phyloP scores from a whole-genome alignment of 1,140 invertebrate species.

The Idris sp. region DNA sequence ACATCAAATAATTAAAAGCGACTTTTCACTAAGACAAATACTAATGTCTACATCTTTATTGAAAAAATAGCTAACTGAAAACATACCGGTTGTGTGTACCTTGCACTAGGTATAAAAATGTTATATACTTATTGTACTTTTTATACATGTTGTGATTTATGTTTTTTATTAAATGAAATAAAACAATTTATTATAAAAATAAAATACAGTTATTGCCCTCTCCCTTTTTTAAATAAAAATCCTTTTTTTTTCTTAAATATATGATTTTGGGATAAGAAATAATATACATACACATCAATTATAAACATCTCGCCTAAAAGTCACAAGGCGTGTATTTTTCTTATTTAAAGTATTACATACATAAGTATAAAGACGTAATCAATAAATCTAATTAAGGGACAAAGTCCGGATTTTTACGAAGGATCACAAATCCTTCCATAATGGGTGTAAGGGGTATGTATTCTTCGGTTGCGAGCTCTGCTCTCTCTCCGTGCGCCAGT shows the following conservation, averaged over 20 bases:
- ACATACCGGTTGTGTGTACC: slow-evolving; percentile 1
- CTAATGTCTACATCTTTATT: neutral
- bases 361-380: slow-evolving; percentile 41
- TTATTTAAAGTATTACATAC: slow-evolving; percentile 57
- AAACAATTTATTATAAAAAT: slow-evolving; percentile 22
- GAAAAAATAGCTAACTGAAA: too few species aligned
- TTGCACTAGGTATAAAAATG: slow-evolving; percentile 19
- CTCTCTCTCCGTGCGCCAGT: slow-evolving; percentile 96
- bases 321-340: slow-evolving; percentile 27
- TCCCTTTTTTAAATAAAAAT: too few species aligned
- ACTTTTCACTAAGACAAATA: neutral
- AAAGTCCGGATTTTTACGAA: slow-evolving; percentile 93
- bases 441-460: slow-evolving; percentile 96
- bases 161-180: slow-evolving; percentile 24
- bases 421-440: slow-evolving; percentile 99
- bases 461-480: slow-evolving; percentile 99
- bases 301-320: slow-evolving; percentile 31
- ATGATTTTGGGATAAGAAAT: too few species aligned
- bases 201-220: too few species aligned
- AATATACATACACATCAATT: too few species aligned
- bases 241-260: too few species aligned
- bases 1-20: neutral
- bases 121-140: slow-evolving; percentile 30
- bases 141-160: slow-evolving; percentile 30
- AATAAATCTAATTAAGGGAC: slow-evolving; percentile 49